Percentiles rank a stretch among this genome's conserved stretches.
These are phyloP conservation scores for Anodontia alba DNA, from an alignment of 2,888 invertebrate species.

Conservation along the genomic window DNA sequence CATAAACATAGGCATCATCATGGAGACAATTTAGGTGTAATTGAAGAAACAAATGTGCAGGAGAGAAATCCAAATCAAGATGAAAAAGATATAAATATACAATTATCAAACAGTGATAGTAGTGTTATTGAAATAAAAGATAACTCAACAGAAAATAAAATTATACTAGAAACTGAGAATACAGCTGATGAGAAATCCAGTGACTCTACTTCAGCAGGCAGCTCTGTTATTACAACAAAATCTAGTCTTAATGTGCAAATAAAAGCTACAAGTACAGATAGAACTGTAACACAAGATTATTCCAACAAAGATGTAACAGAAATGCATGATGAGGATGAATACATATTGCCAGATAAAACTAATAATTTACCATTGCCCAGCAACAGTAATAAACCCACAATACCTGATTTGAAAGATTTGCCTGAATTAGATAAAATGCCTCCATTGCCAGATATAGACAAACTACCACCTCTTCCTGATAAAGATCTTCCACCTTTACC, in stretches of 20 bases:
- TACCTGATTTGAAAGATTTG: not conserved
- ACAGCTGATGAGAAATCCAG: not conserved
- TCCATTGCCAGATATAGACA: not conserved
- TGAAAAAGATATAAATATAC: not conserved
- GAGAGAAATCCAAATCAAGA: not conserved
- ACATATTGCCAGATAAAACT: not conserved
- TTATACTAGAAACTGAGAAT: not conserved
- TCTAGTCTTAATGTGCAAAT: not conserved
- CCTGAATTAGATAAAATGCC: not conserved
- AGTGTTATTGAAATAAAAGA: not conserved
- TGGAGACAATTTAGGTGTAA: constrained; percentile 8
- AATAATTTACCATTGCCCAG: not conserved
- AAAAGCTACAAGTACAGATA: not conserved
- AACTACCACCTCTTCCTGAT: constrained; percentile 1
- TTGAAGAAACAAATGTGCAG: not conserved
- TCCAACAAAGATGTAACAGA: not conserved
- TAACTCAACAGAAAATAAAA: not conserved
- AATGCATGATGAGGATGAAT: not conserved
- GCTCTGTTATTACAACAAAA: not conserved
- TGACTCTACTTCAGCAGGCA: not conserved
- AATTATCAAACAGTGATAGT: not conserved
- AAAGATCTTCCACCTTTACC: not conserved
- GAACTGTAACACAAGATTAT: not conserved
- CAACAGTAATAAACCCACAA: not conserved
- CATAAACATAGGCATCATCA: constrained; percentile 47